Conservation (phyloP, 2,888 invertebrate species). For the Altica lythri region DNA sequence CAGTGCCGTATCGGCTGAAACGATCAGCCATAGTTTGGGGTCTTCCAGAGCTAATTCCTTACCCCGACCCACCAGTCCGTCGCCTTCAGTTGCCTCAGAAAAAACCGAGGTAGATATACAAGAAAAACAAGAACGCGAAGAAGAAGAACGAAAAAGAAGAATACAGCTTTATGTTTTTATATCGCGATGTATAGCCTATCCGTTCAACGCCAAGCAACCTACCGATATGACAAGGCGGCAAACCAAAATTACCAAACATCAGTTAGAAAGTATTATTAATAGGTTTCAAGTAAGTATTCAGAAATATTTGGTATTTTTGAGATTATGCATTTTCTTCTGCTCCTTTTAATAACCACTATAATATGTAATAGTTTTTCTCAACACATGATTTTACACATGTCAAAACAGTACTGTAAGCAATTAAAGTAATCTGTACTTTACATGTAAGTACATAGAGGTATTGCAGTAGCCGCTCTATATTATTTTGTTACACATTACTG, state of each 20-base stretch:
- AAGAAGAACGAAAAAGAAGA: slow-evolving; percentile 92
- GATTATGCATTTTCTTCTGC: too few relatives aligned
- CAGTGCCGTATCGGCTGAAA: slow-evolving; percentile 66
- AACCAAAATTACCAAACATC: slow-evolving; percentile 94
- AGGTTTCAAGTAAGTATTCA: slow-evolving; percentile 87
- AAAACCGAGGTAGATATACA: slow-evolving; percentile 83
- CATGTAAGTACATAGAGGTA: too few relatives aligned
- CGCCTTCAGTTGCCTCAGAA: slow-evolving; percentile 89
- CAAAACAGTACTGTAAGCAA: too few relatives aligned
- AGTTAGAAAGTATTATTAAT: slow-evolving; percentile 90
- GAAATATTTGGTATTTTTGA: too few relatives aligned
- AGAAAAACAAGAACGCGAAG: slow-evolving; percentile 93
- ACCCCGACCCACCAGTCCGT: slow-evolving; percentile 84
- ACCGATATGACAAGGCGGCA: slow-evolving; percentile 97
- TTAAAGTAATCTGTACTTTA: too few relatives aligned
- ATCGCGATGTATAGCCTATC: slow-evolving; percentile 96
- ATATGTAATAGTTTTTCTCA: too few relatives aligned
- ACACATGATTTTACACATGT: too few relatives aligned
- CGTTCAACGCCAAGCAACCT: slow-evolving; percentile 99
- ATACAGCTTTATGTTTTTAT: slow-evolving; percentile 98
- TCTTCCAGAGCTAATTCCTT: slow-evolving; percentile 69
- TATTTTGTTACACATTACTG: too few relatives aligned
- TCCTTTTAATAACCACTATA: too few relatives aligned
- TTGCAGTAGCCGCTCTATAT: too few relatives aligned
- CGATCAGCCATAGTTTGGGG: slow-evolving; percentile 64